Percentiles rank a stretch among this genome's conserved stretches.
phyloP scores from a whole-genome alignment of 2,888 invertebrate genomes.

The Calameuta idolon region DNA sequence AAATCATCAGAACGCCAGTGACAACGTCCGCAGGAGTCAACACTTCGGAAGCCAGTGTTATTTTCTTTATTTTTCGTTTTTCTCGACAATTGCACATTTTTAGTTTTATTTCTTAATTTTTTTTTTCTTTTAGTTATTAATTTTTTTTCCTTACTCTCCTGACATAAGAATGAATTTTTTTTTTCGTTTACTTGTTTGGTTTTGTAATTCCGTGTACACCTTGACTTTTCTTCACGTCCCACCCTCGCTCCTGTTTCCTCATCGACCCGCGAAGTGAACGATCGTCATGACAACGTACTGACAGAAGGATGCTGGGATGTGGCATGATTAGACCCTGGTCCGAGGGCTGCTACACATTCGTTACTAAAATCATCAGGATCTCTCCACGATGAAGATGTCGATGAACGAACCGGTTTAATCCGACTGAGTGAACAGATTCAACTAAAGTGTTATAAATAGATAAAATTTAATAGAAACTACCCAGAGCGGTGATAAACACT shows the following conservation, averaged over 20 bases:
- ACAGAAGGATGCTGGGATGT: constrained; percentile 39
- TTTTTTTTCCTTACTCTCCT: too few species aligned
- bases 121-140: too few species aligned
- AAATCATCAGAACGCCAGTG: not conserved
- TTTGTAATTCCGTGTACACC: too few species aligned
- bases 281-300: too few species aligned
- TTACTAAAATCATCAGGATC: constrained; percentile 26
- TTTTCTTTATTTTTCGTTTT: not conserved
- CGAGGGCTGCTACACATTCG: constrained; percentile 64
- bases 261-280: too few species aligned
- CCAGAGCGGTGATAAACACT: constrained; percentile 15
- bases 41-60: not conserved
- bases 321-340: constrained; percentile 58
- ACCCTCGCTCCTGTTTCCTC: too few species aligned
- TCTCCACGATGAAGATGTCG: constrained; percentile 21
- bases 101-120: too few species aligned
- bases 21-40: constrained; percentile 4
- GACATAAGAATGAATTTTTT: too few species aligned
- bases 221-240: too few species aligned
- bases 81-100: not conserved
- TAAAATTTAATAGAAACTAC: constrained; percentile 5
- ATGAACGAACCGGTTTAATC: constrained; percentile 29
- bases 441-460: constrained; percentile 9
- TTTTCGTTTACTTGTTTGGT: too few species aligned
- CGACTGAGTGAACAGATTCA: constrained; percentile 10